Base-by-base conservation (phyloP, 92 coral and sea anemone species). In the Paramuricea clavata region DNA sequence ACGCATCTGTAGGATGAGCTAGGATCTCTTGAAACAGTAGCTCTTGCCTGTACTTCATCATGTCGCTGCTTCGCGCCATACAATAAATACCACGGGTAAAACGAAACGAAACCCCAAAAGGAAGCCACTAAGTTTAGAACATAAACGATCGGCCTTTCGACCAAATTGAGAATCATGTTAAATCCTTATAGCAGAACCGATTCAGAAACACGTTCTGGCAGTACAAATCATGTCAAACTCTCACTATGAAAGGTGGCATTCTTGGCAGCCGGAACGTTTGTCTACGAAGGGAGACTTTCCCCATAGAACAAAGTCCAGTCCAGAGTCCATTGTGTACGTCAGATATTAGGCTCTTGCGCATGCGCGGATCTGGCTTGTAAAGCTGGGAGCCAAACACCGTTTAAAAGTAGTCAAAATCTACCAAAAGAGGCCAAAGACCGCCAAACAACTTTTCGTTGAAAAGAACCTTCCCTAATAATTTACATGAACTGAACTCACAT, bases 61-160 rank as follows among this genome's bases (percentile, higher is more conserved):
- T 88, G 74, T 33, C 95, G 92, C 22, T 88, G 85, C 78, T 94
- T 93, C 80, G 97, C 92, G 88, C 99, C 99, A 32, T 92, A 87
- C 76, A 96, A 52, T 32, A 94, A 88, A 41, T 94, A 96, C 99
- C 99, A 96, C 17, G 99, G 99, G 2, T 93, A 54, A 87, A 96
- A 96, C 49, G 96, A 91, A 34, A 96, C 85, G 15, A 96, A 88
- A 71, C 99, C 97, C 99, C 99, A 96, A 6, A 93, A 47, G 95
- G 97, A 93, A 41, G 97, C 99, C 17, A 95, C 93, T 35, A 96
- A 82, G 85, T 96, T 94, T 56, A 96, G 92, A 77, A 93, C 82
- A 91, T 94, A 94, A 36, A 97, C 78, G 79, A 97, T 94, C 73
- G 94, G 95, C 76, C 85, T 91, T 85, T 97, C 99, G 28, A 94